Percentiles rank a stretch among this genome's conserved stretches.
These are phyloP conservation scores for Crypturellus undulatus DNA, from an alignment of 2,113 vertebrate genomes.

Conservation along the genomic window DNA sequence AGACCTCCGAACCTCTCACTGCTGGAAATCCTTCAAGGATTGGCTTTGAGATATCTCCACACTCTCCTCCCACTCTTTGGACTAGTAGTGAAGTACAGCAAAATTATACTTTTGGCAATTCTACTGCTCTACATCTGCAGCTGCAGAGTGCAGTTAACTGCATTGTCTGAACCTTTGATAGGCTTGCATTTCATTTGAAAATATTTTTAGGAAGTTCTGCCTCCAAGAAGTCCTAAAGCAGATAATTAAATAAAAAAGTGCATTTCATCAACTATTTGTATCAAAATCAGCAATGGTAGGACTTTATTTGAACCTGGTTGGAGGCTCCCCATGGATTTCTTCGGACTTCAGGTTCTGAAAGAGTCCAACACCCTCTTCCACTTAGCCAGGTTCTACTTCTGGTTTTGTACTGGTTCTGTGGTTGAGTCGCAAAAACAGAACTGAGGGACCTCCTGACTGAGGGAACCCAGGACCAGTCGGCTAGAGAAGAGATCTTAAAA, in stretches of 20 bases:
- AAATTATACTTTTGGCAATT: background rate
- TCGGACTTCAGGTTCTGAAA: background rate
- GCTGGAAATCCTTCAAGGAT: background rate
- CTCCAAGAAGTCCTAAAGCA: background rate
- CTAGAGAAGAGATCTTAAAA: background rate
- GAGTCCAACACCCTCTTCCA: background rate
- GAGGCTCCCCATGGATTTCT: background rate
- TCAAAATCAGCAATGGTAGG: background rate
- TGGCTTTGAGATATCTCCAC: background rate
- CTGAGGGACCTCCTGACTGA: background rate
- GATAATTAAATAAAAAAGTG: background rate
- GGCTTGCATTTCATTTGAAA: background rate
- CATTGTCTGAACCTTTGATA: background rate
- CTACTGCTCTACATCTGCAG: background rate
- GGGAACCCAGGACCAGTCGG: background rate
- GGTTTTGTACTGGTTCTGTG: background rate
- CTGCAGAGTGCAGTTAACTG: background rate
- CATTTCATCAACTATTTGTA: background rate
- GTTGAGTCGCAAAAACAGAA: rapidly evolving
- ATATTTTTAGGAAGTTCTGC: background rate
- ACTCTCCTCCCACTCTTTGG: background rate
- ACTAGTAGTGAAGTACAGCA: background rate
- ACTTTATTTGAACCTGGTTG: background rate
- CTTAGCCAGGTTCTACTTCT: background rate
- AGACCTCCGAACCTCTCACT: background rate